Conservation (phyloP, 2,797 vertebrate genomes). For the Sebastes vulpes region DNA sequence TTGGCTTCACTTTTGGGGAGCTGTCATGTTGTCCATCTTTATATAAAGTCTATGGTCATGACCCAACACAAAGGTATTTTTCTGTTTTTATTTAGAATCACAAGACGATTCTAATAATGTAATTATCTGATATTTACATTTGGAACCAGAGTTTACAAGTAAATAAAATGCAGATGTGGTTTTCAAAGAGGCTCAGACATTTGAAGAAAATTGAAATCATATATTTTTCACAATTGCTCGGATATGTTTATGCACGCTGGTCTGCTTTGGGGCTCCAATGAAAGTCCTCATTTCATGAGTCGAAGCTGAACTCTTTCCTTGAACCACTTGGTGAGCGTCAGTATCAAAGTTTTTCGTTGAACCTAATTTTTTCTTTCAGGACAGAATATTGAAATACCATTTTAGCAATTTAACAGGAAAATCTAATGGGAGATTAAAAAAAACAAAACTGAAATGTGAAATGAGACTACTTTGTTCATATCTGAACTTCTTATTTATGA, state of each 20-base stretch:
- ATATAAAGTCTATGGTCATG: no score
- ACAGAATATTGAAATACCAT: slow-evolving; percentile 25
- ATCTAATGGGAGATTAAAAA: slow-evolving; percentile 55
- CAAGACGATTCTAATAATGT: background rate
- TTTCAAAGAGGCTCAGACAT: background rate
- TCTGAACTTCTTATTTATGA: slow-evolving; percentile 84
- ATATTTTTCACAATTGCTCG: background rate
- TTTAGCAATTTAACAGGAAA: slow-evolving; percentile 30
- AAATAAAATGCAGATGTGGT: background rate
- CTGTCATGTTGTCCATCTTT: no score
- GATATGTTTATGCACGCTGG: slow-evolving; percentile 1
- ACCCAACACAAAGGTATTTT: background rate
- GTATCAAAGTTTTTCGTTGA: background rate
- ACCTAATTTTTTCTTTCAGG: slow-evolving; percentile 25
- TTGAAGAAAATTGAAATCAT: background rate
- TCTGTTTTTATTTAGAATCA: background rate
- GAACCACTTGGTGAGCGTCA: slow-evolving; percentile 43
- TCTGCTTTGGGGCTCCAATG: slow-evolving; percentile 33
- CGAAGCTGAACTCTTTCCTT: slow-evolving; percentile 18
- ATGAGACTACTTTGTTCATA: slow-evolving; percentile 80
- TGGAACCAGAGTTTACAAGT: background rate
- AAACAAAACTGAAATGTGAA: slow-evolving; percentile 78
- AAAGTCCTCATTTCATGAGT: slow-evolving; percentile 16
- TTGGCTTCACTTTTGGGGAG: no score
- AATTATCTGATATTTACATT: slow-evolving; percentile 1